These are phyloP conservation scores for Oscheius myriophilus DNA, from an alignment of 2,888 invertebrate genomes.

Conservation along the genomic window DNA sequence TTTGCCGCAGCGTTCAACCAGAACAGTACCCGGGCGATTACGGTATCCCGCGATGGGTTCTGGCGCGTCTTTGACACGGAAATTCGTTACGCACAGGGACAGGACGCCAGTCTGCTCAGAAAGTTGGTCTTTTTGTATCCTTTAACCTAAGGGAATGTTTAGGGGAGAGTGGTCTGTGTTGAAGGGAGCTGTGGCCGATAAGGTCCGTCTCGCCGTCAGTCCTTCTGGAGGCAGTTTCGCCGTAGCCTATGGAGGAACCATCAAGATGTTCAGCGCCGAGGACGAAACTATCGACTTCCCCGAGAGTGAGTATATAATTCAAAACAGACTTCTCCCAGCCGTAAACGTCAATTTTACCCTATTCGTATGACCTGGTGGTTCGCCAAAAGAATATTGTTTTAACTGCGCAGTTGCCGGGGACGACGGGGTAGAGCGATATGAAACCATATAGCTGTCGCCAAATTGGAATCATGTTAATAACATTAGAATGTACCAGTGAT, in stretches of 20 bases:
- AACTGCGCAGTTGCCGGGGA: no score
- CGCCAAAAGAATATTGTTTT: no score
- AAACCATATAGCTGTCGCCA: no score
- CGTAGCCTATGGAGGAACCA: constrained; percentile 77
- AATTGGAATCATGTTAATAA: no score
- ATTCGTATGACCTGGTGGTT: no score
- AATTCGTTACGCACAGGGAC: constrained; percentile 70
- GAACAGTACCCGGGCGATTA: constrained; percentile 77
- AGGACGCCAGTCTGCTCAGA: constrained; percentile 41
- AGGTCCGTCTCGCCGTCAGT: constrained; percentile 76
- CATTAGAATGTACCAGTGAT: no score
- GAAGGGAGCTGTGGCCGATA: constrained; percentile 38
- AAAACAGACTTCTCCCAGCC: neutral
- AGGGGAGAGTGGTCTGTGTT: constrained; percentile 76
- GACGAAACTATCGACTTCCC: constrained; percentile 75
- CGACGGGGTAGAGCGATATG: no score
- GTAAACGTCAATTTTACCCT: neutral
- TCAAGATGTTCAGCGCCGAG: constrained; percentile 77
- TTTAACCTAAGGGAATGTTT: constrained; percentile 19
- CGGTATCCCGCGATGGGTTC: constrained; percentile 78
- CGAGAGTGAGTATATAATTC: constrained; percentile 60
- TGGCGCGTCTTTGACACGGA: constrained; percentile 88
- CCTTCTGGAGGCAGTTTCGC: constrained; percentile 80
- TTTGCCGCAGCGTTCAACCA: constrained; percentile 84
- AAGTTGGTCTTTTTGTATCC: constrained; percentile 13